These are phyloP conservation scores for Drosophila bifasciata DNA, from an alignment of 1,140 invertebrate species.

Conservation along the genomic window DNA sequence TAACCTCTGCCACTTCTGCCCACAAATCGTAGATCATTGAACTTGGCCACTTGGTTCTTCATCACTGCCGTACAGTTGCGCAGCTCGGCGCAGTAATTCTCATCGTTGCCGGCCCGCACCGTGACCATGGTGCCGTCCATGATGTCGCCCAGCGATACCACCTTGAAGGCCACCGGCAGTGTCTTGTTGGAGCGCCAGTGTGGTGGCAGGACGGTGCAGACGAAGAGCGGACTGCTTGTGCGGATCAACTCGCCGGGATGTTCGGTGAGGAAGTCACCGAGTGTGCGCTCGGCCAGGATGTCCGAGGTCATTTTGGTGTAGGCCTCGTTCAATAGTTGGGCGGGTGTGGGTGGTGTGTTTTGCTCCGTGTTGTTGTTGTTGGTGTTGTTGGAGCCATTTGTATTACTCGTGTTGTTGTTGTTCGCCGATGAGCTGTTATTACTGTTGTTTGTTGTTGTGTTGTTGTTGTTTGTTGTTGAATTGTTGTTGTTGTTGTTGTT, in stretches of 20 bases:
- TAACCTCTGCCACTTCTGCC: conserved; percentile 98
- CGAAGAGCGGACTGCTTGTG: conserved; percentile 96
- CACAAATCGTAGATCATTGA: conserved; percentile 98
- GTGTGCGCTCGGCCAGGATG: conserved; percentile 92
- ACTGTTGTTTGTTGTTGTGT: conserved; percentile 50
- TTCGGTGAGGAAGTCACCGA: conserved; percentile 95
- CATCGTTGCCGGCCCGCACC: conserved; percentile 97
- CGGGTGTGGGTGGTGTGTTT: conserved; percentile 85
- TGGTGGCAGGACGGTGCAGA: conserved; percentile 95
- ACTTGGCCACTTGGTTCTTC: conserved; percentile 99
- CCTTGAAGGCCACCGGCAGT: conserved; percentile 96
- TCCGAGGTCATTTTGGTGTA: conserved; percentile 95
- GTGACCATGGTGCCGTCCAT: conserved; percentile 98
- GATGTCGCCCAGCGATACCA: conserved; percentile 94
- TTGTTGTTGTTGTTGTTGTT: conserved; percentile 64
- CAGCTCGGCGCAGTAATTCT: conserved; percentile 97
- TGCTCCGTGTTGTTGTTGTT: conserved; percentile 84
- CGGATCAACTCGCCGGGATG: conserved; percentile 96
- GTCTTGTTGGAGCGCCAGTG: conserved; percentile 99
- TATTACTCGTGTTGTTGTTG: conserved; percentile 66
- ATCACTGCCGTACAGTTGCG: conserved; percentile 96
- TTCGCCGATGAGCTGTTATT: conserved; percentile 47
- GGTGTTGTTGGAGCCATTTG: conserved; percentile 79
- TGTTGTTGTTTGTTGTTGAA: conserved; percentile 37
- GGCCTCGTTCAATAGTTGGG: conserved; percentile 90